phyloP scores from a whole-genome alignment of 2,113 vertebrate genomes.

The Haemorhous mexicanus region DNA sequence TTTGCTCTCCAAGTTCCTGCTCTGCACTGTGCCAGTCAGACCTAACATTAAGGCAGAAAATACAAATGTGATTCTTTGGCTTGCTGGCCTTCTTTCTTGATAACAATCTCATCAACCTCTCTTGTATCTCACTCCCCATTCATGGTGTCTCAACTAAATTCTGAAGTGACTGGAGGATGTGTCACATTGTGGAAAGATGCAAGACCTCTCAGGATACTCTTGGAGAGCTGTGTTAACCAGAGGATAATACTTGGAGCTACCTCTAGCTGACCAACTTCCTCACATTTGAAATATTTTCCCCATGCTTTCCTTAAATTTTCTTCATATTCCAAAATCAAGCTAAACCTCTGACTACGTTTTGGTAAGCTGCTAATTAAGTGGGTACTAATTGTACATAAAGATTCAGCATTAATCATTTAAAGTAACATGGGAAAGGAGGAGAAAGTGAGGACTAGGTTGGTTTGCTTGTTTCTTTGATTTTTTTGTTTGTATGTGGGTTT shows the following conservation, averaged over 20 bases:
- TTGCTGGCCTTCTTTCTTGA: background rate
- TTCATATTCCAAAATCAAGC: background rate
- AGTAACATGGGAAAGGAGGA: background rate
- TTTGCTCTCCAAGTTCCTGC: background rate
- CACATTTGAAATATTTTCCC: background rate
- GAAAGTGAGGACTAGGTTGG: background rate
- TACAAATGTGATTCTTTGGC: background rate
- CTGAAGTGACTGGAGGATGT: background rate
- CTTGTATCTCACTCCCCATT: background rate
- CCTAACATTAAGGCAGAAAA: background rate
- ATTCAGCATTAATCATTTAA: background rate
- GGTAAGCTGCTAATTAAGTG: background rate
- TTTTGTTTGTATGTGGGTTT: background rate
- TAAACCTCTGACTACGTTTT: background rate
- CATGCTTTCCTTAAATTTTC: background rate
- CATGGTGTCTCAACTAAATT: background rate
- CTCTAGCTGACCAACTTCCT: background rate
- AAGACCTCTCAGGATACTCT: background rate
- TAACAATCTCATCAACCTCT: background rate
- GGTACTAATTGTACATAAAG: background rate
- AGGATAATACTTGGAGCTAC: background rate
- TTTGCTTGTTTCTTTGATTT: background rate
- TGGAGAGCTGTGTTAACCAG: background rate
- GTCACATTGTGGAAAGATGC: background rate
- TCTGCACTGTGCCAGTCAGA: background rate